Percentiles rank a stretch among this genome's conserved stretches.
These are phyloP conservation scores for Psittacula cyanocephala DNA, from an alignment of 2,113 vertebrate genomes.

Conservation along the genomic window DNA sequence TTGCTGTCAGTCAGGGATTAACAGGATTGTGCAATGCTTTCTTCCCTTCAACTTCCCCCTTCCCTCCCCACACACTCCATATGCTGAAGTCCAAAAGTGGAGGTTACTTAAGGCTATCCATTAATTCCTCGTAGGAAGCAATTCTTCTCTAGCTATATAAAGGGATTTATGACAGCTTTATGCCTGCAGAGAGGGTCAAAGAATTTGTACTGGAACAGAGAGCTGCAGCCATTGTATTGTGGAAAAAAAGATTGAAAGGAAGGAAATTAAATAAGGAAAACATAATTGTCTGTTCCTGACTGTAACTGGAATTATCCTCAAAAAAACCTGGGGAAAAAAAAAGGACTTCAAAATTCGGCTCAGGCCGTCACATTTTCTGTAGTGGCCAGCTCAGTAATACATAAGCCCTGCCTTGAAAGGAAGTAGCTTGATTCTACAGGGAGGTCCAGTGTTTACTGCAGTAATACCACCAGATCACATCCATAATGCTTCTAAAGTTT, in stretches of 20 bases:
- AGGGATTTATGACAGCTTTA: conserved; percentile 36
- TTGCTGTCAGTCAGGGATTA: not conserved
- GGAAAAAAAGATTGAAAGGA: conserved; percentile 7
- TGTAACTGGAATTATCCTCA: not conserved
- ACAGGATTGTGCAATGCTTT: not conserved
- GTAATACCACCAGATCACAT: not conserved
- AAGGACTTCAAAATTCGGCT: not conserved
- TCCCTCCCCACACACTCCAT: not conserved
- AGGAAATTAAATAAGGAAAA: conserved; percentile 34
- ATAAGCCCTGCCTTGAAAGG: not conserved
- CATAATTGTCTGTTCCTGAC: not conserved
- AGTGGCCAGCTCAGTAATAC: not conserved
- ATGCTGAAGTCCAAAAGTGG: not conserved
- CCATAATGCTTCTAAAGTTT: not conserved
- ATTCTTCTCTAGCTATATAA: conserved; percentile 1
- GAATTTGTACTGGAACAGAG: not conserved
- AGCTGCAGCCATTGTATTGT: not conserved
- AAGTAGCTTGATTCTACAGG: not conserved
- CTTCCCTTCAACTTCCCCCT: no score
- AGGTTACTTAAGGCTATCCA: conserved; percentile 21
- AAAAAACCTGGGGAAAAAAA: not conserved
- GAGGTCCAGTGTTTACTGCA: not conserved
- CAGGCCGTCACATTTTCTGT: not conserved
- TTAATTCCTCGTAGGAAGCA: not conserved
- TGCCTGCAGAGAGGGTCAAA: conserved; percentile 31